These are phyloP conservation scores for Centropus unirufus DNA, from an alignment of 2,113 vertebrate species.

Conservation along the genomic window DNA sequence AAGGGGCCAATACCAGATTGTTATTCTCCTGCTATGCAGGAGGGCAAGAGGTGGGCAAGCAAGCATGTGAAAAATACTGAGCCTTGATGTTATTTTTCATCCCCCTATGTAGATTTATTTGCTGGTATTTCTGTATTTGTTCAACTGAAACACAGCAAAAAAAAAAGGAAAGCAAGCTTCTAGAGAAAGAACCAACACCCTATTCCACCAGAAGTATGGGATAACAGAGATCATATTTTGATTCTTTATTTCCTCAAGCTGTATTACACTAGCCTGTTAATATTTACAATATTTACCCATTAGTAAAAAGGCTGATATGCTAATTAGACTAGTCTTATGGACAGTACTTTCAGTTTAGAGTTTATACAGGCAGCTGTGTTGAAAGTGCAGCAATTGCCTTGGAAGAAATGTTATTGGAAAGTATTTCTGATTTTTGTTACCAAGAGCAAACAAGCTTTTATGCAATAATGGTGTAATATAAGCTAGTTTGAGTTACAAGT, in stretches of 20 bases:
- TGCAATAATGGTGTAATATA: constrained; percentile 11
- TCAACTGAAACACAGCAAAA: neutral
- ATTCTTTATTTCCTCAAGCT: neutral
- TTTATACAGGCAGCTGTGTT: neutral
- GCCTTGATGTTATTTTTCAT: neutral
- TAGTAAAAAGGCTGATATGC: neutral
- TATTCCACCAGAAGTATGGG: neutral
- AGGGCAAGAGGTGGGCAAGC: neutral
- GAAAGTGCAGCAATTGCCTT: neutral
- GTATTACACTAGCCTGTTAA: neutral
- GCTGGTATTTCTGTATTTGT: neutral
- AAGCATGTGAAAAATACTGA: neutral
- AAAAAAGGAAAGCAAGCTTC: neutral
- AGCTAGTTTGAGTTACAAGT: constrained; percentile 32
- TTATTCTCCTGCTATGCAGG: neutral
- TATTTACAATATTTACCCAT: neutral
- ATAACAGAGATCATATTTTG: neutral
- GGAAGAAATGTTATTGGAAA: constrained; percentile 5
- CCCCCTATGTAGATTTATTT: neutral
- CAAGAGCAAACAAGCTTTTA: constrained; percentile 19
- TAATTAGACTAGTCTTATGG: neutral
- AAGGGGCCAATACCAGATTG: neutral
- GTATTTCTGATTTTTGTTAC: neutral
- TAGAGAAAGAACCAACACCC: neutral
- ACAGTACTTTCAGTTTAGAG: neutral